Evolutionary conservation across 2,113 vertebrate species (phyloP).

Genomic region (Callocephalon fimbriatum): DNA sequence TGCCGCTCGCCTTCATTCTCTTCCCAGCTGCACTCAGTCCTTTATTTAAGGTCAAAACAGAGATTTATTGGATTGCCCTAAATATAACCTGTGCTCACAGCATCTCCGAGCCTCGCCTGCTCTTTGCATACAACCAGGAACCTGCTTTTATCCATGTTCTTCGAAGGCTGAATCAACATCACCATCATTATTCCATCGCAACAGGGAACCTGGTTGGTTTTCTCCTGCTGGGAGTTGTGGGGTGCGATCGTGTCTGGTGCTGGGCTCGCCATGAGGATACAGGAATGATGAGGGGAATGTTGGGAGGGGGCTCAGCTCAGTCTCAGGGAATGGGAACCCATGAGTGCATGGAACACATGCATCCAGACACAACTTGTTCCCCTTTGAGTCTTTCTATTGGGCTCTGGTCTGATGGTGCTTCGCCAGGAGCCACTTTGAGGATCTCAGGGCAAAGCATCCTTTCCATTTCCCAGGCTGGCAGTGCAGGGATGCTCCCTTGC

Average conservation of each 20-base stretch:
- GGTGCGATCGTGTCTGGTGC: fast-evolving
- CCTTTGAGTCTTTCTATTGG: neutral
- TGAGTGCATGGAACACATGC: too few relatives aligned
- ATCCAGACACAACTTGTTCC: neutral
- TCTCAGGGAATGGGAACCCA: neutral
- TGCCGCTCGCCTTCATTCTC: neutral
- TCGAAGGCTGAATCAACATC: neutral
- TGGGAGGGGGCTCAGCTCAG: neutral
- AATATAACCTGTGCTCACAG: neutral
- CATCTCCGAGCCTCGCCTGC: fast-evolving
- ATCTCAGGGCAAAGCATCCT: neutral
- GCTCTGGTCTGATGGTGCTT: neutral
- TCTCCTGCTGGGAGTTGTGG: neutral
- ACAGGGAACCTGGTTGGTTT: neutral
- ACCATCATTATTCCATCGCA: neutral
- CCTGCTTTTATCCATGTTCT: fast-evolving
- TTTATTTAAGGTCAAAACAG: neutral
- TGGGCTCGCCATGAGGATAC: fast-evolving
- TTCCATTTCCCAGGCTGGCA: fast-evolving
- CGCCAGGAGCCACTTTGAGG: neutral
- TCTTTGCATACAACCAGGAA: neutral
- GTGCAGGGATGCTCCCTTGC: neutral
- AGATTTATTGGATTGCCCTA: neutral
- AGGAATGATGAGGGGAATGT: fast-evolving
- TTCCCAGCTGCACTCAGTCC: neutral